A percentile compares a stretch with the other conserved stretches of the same genome.
Conservation (phyloP, 2,797 vertebrate genomes). For the Bovichtus diacanthus region DNA sequence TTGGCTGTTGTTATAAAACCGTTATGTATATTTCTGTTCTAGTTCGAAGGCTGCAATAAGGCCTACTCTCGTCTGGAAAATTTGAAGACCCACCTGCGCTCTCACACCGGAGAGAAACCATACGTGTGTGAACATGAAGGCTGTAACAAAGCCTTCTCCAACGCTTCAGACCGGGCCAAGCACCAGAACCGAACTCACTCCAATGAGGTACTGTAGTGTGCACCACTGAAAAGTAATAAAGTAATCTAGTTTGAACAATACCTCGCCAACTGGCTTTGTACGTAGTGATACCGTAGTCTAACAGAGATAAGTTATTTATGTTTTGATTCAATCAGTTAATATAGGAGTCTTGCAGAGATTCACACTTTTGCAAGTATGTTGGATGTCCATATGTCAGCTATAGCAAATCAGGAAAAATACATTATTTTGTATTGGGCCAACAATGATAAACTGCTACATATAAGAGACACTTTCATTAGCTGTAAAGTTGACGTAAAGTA, state of each 20-base stretch:
- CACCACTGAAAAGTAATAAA: neutral
- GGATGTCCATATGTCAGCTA: neutral
- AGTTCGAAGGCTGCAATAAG: conserved; percentile 99
- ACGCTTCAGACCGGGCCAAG: conserved; percentile 97
- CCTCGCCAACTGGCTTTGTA: neutral
- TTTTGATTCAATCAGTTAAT: neutral
- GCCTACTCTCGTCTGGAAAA: conserved; percentile 98
- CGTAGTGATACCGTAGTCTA: neutral
- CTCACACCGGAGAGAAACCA: conserved; percentile 97
- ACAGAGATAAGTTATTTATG: neutral
- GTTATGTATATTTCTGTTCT: conserved; percentile 40
- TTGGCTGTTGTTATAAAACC: neutral
- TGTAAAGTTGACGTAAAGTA: neutral
- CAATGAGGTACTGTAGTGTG: conserved; percentile 79
- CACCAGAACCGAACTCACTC: conserved; percentile 99
- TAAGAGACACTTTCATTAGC: neutral
- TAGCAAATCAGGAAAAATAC: neutral
- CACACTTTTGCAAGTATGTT: neutral
- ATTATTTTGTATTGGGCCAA: neutral
- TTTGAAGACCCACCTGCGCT: conserved; percentile 97
- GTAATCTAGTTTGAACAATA: neutral
- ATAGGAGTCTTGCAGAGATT: neutral
- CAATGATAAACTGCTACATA: neutral
- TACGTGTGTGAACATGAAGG: conserved; percentile 99
- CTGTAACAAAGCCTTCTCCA: conserved; percentile 99